Evolutionary conservation across 1,140 invertebrate genomes (phyloP).

Genomic region (Portunus trituberculatus): DNA sequence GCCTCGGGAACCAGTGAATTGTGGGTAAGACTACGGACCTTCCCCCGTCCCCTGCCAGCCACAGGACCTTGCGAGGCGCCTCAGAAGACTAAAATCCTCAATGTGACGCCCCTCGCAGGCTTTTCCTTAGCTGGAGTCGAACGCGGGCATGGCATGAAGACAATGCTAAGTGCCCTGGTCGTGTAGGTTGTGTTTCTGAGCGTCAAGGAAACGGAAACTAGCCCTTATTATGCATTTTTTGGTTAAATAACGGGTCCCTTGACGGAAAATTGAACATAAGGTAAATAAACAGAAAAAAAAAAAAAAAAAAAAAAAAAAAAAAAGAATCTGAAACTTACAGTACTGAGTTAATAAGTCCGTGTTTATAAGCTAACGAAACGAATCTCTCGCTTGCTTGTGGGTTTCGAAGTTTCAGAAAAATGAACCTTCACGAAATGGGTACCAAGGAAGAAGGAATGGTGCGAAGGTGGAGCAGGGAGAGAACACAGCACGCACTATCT

Average conservation of each 20-base stretch:
- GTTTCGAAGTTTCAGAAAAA: neutral
- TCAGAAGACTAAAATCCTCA: neutral
- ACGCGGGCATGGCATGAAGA: neutral
- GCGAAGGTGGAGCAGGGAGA: neutral
- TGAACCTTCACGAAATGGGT: constrained; percentile 10
- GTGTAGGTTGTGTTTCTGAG: constrained; percentile 12
- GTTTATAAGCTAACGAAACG: neutral
- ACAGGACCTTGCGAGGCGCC: neutral
- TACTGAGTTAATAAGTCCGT: neutral
- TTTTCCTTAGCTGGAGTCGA: neutral
- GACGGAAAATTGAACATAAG: neutral
- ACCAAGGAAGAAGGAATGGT: neutral
- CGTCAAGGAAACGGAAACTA: neutral
- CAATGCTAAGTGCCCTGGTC: neutral
- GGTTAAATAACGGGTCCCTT: neutral
- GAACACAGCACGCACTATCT: neutral
- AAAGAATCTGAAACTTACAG: neutral
- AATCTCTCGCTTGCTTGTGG: neutral
- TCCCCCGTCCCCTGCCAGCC: neutral
- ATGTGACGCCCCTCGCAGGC: neutral
- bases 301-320: too few relatives aligned
- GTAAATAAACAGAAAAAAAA: neutral
- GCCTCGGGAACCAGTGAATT: neutral
- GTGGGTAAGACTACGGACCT: neutral
- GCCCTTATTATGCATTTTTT: neutral